These are phyloP conservation scores for Coenobita brevimanus DNA, from an alignment of 1,140 invertebrate genomes.

Conservation along the genomic window DNA sequence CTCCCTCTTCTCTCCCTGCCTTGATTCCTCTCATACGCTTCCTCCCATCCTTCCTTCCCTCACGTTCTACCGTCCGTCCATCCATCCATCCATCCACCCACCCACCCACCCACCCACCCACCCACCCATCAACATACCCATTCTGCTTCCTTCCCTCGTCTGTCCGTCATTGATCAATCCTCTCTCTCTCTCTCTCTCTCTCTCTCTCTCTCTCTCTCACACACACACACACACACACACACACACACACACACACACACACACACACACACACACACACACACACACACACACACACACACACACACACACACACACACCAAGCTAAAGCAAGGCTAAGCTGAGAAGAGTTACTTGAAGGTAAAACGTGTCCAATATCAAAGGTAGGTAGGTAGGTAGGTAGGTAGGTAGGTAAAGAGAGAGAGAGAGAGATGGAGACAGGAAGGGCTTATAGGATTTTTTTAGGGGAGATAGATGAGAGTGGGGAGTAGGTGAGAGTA, in stretches of 20 bases:
- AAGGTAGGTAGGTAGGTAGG: too few relatives aligned
- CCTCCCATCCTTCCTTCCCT: not conserved
- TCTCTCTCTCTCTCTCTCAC: not conserved
- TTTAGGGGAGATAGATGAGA: too few relatives aligned
- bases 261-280: not conserved
- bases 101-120: not conserved
- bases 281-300: not conserved
- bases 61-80: not conserved
- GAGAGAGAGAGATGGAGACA: too few relatives aligned
- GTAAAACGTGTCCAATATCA: too few relatives aligned
- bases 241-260: not conserved
- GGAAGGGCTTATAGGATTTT: too few relatives aligned
- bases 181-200: not conserved
- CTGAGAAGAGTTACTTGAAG: too few relatives aligned
- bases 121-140: not conserved
- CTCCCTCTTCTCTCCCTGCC: not conserved
- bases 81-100: not conserved
- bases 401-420: too few relatives aligned
- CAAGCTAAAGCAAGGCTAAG: too few relatives aligned
- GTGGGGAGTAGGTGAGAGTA: too few relatives aligned
- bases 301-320: not conserved
- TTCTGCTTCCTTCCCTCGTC: not conserved
- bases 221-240: not conserved
- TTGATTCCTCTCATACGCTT: not conserved
- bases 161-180: not conserved